Base-by-base conservation (phyloP, 2,888 invertebrate species). In the Oxyteleia sp. region DNA sequence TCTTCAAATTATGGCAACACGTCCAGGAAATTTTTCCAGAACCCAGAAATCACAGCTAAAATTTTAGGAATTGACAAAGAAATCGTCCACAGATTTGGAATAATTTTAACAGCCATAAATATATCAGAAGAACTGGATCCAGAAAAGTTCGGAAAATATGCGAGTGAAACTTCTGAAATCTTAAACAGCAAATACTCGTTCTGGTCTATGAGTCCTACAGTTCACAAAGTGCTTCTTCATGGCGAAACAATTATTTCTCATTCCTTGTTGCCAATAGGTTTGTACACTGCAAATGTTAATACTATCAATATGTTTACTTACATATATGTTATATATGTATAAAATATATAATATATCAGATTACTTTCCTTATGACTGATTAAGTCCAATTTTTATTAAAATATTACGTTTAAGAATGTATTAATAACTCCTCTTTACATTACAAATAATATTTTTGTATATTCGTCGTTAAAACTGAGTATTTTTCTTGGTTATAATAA, bases 151-250 rank as follows among this genome's bases (percentile, higher is more conserved):
- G 51, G 66, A 32, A 26, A 68, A 53, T 68, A 51, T 49, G 53
- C 51, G 15, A 35, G 16, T 23, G 53, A 51, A 29, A 51, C 51
- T 15, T 18, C 49, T 16, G 20, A 20, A 49, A 18, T 18, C 18
- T 38, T 68, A 10, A 35, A 51, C 20, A 18, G 35, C 29, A 55
- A 41, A 23, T 69, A 69, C 41, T 32, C 38, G 16, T 69, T 49
- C 32, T 55, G 49, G 29, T 23, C 49, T 15, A 51, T 55, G 15
- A 51, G 41, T 10, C 69, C 69, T 41, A 69, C 69, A n/a, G 57
- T 69, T 23, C 69, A 69, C 41, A 69, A 55, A 26, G 20, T 69
- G 35, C n/a, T 69, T 16, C 11, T 69, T 41, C 45, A 69, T 69
- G 55, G 69, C 15, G 23, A 69, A 53, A 13, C 20, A 51, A 55